A percentile compares a stretch with the other conserved stretches of the same genome.
phyloP scores from a whole-genome alignment of 92 coral and sea anemone genomes.

The Palythoa grandis region DNA sequence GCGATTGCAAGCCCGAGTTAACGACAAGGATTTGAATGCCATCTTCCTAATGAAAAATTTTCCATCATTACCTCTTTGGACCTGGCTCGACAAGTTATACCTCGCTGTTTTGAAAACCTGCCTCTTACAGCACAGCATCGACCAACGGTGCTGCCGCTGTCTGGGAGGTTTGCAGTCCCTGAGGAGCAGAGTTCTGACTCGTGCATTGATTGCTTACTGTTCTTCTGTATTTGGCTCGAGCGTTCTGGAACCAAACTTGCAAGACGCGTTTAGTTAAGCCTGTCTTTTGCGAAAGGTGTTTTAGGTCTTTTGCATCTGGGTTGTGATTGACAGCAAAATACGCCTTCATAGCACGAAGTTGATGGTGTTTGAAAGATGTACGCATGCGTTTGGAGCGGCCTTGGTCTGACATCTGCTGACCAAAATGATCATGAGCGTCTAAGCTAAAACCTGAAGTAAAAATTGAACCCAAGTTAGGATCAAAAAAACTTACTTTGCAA shows the following conservation, averaged over 20 bases:
- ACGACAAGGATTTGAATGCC: neutral
- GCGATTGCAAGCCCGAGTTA: neutral
- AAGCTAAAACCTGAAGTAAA: constrained; percentile 62
- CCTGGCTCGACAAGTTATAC: neutral
- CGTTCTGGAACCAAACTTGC: constrained; percentile 99
- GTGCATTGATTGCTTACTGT: constrained; percentile 73
- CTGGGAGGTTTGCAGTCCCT: constrained; percentile 30
- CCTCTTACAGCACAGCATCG: constrained; percentile 30
- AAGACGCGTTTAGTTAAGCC: constrained; percentile 96
- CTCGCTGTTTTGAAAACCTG: neutral
- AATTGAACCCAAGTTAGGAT: neutral
- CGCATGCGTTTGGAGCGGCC: constrained; percentile 92
- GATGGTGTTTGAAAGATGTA: constrained; percentile 96
- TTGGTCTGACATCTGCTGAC: constrained; percentile 65
- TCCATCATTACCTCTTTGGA: neutral
- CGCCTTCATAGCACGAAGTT: constrained; percentile 95
- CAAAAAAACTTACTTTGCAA: neutral
- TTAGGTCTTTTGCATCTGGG: constrained; percentile 97
- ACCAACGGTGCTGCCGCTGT: constrained; percentile 18
- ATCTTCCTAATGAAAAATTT: neutral
- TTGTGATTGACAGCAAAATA: constrained; percentile 98
- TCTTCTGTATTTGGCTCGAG: constrained; percentile 96
- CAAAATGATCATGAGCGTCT: constrained; percentile 58
- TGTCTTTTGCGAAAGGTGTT: constrained; percentile 97
- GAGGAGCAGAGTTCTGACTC: constrained; percentile 18